Base-by-base conservation (phyloP, 2,113 vertebrate species). In the Tragelaphus scriptus region DNA sequence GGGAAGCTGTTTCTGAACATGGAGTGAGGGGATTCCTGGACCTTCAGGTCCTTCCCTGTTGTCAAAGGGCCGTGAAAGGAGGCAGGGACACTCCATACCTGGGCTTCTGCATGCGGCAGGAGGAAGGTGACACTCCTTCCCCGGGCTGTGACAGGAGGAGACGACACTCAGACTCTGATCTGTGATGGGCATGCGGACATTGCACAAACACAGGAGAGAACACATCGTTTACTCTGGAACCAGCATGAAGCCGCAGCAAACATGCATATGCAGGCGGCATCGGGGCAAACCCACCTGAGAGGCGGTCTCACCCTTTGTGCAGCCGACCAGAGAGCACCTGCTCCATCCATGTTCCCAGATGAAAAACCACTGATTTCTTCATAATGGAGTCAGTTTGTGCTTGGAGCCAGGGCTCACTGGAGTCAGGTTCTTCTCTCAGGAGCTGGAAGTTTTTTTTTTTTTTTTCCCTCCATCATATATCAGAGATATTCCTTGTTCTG, bases 381-480 rank as follows among this genome's bases (percentile, higher is more conserved):
- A 82, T 23, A 11, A 32, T 82, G 17, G 10, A 49, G 30, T 4
- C 9, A 7, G 80, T n/a, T 23, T 82, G 80, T n/a, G 30, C n/a
- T 53, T n/a, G 79, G 49, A 81, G 10, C 9, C 49, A n/a, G 49
- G 49, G 47, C 10, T 30, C 5, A 2, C 49, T 53, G 79, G 16
- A 6, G 49, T 21, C 79, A n/a, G 49, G 49, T 23, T 81, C 79
- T 51, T 49, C 49, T 21, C 49, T 53, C 79, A 81, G 49, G 17
- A 81, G 30, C 30, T 53, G 30, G 30, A 32, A n/a, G 16, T n/a
- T n/a, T n/a, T n/a, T n/a, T n/a, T 53, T 19, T 23, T 75, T 40
- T 32, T 30, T 9, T 0, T 0, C 44, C 6, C 28, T 81, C 47
- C 5, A 1, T 82, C 17, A 14, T 51, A 13, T 82, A 14, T 55